Conservation (phyloP, 2,113 vertebrate genomes). For the Pholis gunnellus region DNA sequence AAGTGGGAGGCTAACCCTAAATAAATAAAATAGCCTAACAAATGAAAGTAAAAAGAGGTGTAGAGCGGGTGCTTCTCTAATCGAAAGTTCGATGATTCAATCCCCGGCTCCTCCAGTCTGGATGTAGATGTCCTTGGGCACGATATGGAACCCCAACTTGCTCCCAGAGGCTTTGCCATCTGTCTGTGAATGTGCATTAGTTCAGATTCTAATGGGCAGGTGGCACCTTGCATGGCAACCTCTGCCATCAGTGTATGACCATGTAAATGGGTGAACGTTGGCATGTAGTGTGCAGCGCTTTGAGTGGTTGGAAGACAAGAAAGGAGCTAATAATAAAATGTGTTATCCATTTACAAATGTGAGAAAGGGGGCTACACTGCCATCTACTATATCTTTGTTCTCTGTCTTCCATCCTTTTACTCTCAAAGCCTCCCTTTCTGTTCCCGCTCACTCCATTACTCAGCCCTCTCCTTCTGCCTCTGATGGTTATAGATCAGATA, state of each 20-base stretch:
- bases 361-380: not conserved
- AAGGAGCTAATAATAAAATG: not conserved
- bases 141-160: not conserved
- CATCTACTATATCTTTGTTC: not conserved
- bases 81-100: not conserved
- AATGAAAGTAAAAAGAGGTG: not conserved
- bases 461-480: constrained; percentile 50
- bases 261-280: not conserved
- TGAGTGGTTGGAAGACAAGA: not conserved
- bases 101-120: too few species aligned
- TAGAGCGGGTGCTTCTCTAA: not conserved
- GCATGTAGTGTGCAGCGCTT: not conserved
- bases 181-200: not conserved
- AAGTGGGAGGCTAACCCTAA: not conserved
- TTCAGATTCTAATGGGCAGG: not conserved
- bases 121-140: not conserved
- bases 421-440: constrained; percentile 29
- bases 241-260: too few species aligned
- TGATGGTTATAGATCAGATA: constrained; percentile 81
- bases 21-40: not conserved
- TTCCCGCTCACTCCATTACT: constrained; percentile 48
- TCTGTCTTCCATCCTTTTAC: constrained; percentile 12
- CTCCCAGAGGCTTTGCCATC: not conserved
- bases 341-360: not conserved
- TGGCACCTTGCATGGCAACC: too few species aligned